Base-by-base conservation (phyloP, 2,888 invertebrate species). In the Drosophila planitibia region DNA sequence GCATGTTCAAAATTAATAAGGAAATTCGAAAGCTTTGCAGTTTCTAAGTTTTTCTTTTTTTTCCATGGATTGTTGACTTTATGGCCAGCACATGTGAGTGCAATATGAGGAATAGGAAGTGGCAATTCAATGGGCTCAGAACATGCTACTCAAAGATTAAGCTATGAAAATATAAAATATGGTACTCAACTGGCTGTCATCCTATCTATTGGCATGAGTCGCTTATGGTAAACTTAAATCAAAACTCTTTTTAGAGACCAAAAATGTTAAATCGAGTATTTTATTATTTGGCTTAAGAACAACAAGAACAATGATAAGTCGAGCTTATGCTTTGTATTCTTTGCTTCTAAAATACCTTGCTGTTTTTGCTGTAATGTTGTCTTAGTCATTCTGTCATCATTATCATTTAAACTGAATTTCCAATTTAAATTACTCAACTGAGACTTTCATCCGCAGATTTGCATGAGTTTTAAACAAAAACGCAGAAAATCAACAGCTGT, bases 1-100 rank as follows among this genome's bases (percentile, higher is more conserved):
- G 81, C 88, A 91, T 90, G 85, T 60, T 61, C 58, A 68, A 72
- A 64, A 78, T 82, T 82, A 89, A 89, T 90, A 78, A 89, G 84
- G 84, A 84, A 82, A 75, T 66, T 65, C 49, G 51, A 73, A 49
- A 57, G 67, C 49, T 55, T 33, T 64, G 54, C 72, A 52, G 63
- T 57, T 70, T 64, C 32, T 39, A 66, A 57, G 65, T 28, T 28
- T 28, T 19, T 51, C 4, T 54, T 14, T 14, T 55, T 61, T 54
- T 74, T 70, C 60, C 80, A 87, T 59, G 88, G 89, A 71, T 71
- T 88, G 74, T 89, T 87, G 83, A 77, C 65, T 74, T 75, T 73
- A 58, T 64, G 25, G 51, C 53, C 47, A 66, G 44, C 28, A 44
- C 22, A 55, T 25, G 19, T 49, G 32, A 47, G 44, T 57, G 61